Evolutionary conservation across 2,888 invertebrate genomes (phyloP).

Genomic region (Stenodera caucasica): DNA sequence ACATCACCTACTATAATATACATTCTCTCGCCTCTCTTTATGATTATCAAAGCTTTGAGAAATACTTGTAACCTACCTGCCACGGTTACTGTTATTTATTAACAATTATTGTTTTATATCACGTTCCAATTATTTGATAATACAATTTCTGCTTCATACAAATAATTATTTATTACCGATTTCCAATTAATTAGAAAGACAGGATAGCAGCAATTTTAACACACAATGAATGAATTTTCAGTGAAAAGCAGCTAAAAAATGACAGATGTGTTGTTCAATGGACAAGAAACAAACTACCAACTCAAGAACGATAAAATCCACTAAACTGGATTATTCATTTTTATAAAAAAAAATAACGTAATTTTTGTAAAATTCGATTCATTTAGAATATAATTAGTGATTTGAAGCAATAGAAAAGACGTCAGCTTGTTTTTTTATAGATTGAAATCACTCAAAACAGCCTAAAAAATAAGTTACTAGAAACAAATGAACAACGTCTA

Average conservation of each 20-base stretch:
- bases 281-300: neutral
- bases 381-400: neutral
- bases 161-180: neutral
- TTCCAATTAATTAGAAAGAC: conserved; percentile 12
- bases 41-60: conserved; percentile 3
- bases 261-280: conserved; percentile 8
- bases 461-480: neutral
- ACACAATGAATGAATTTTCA: conserved; percentile 21
- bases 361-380: neutral
- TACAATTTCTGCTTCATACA: conserved; percentile 16
- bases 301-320: neutral
- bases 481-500: neutral
- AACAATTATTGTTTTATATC: neutral
- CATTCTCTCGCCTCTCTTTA: neutral
- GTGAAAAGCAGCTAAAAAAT: conserved; percentile 1
- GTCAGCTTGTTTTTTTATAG: no score
- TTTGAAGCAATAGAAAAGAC: neutral
- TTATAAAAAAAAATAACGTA: neutral
- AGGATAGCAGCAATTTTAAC: conserved; percentile 28
- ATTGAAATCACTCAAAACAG: no score
- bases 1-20: neutral
- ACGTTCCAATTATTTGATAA: neutral
- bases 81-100: neutral
- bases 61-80: conserved; percentile 6
- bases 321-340: neutral